These are phyloP conservation scores for Diachasmimorpha longicaudata DNA, from an alignment of 1,140 invertebrate species.

Conservation along the genomic window DNA sequence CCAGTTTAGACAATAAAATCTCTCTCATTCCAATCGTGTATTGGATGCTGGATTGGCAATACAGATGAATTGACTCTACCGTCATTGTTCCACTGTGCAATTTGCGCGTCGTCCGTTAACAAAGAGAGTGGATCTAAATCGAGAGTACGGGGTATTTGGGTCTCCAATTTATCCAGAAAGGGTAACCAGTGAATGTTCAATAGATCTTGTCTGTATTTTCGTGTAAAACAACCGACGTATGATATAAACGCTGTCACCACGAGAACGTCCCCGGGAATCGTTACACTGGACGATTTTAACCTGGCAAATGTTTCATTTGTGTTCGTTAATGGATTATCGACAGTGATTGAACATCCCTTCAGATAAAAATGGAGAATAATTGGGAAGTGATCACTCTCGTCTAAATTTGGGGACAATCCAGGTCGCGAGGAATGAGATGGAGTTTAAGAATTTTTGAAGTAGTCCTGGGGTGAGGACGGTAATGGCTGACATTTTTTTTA, in stretches of 20 bases:
- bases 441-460: no score
- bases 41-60: constrained; percentile 12
- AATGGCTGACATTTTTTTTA: no score
- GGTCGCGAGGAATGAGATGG: no score
- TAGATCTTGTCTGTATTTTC: constrained; percentile 81
- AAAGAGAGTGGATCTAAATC: constrained; percentile 81
- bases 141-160: constrained; percentile 79
- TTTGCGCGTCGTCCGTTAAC: constrained; percentile 88
- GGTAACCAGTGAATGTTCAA: constrained; percentile 84
- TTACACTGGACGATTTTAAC: constrained; percentile 69
- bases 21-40: not conserved
- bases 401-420: no score
- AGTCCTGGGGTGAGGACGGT: no score
- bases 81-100: constrained; percentile 94
- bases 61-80: constrained; percentile 48
- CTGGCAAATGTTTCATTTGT: constrained; percentile 37
- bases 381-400: no score
- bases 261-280: constrained; percentile 88
- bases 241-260: constrained; percentile 93
- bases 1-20: not conserved
- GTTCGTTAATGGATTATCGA: no score
- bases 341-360: no score
- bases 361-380: no score
- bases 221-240: constrained; percentile 93
- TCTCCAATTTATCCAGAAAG: constrained; percentile 67